Evolutionary conservation across 2,797 vertebrate genomes (phyloP).

Genomic region (Potorous gilbertii): DNA sequence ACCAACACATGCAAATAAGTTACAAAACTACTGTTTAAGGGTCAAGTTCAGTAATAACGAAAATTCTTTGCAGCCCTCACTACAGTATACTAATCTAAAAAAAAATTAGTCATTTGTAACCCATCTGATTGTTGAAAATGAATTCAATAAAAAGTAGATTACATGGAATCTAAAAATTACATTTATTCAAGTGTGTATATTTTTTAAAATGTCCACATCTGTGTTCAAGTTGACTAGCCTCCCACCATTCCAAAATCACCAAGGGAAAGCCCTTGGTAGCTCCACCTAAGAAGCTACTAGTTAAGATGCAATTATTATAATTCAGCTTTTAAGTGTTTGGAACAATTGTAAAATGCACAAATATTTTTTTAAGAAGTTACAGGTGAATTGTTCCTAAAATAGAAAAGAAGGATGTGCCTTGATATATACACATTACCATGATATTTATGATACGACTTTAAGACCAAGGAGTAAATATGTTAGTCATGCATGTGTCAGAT

Average conservation of each 20-base stretch:
- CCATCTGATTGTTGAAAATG: conserved; percentile 63
- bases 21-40: conserved; percentile 56
- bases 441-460: conserved; percentile 73
- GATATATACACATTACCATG: conserved; percentile 74
- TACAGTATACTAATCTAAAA: conserved; percentile 43
- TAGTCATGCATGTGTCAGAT: conserved; percentile 71
- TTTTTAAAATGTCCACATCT: conserved; percentile 60
- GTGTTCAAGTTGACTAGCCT: conserved; percentile 43
- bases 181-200: conserved; percentile 61
- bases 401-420: conserved; percentile 80
- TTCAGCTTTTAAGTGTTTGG: conserved; percentile 67
- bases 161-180: conserved; percentile 48
- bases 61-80: conserved; percentile 56
- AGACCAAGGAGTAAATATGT: conserved; percentile 62
- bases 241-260: conserved; percentile 61
- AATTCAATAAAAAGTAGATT: conserved; percentile 64
- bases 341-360: conserved; percentile 67
- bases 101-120: conserved; percentile 61
- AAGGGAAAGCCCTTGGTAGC: conserved; percentile 48
- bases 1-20: conserved; percentile 28
- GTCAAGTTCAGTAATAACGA: conserved; percentile 59
- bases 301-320: conserved; percentile 69
- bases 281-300: conserved; percentile 55
- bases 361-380: conserved; percentile 55
- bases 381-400: conserved; percentile 78